A percentile compares a stretch with the other conserved stretches of the same genome.
These are phyloP conservation scores for Babylonia areolata DNA, from an alignment of 1,140 invertebrate species.

Conservation along the genomic window DNA sequence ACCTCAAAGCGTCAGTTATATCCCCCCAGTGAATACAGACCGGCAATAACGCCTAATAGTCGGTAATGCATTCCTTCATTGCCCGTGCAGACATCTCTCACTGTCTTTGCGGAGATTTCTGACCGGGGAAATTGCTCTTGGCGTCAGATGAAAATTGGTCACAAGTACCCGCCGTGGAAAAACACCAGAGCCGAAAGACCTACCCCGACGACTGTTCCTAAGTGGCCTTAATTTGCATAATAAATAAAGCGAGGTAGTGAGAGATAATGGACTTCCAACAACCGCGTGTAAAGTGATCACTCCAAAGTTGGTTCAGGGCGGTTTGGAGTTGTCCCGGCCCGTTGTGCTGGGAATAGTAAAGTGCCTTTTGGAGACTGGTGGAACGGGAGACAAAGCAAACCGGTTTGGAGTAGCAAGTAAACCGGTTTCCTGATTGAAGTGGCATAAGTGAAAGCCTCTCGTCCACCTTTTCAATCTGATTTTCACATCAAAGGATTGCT, in stretches of 20 bases:
- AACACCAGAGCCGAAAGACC: not conserved
- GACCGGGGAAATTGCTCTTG: not conserved
- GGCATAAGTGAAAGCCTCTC: no score
- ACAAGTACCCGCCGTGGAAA: not conserved
- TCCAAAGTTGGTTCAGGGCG: not conserved
- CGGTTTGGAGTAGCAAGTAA: not conserved
- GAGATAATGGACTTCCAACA: not conserved
- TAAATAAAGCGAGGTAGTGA: not conserved
- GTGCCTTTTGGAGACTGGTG: not conserved
- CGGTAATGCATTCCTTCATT: not conserved
- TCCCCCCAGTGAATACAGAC: not conserved
- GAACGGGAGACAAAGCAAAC: not conserved
- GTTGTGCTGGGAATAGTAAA: not conserved
- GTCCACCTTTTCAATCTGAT: no score
- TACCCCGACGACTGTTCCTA: not conserved
- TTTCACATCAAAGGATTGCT: no score
- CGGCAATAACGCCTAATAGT: not conserved
- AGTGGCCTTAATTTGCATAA: not conserved
- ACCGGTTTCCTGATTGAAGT: no score
- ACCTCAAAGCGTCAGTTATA: not conserved
- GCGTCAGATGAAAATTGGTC: not conserved
- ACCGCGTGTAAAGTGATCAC: not conserved
- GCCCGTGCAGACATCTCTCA: not conserved
- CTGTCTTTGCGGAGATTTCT: not conserved
- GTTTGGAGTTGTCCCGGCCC: not conserved